These are phyloP conservation scores for Semaprochilodus insignis DNA, from an alignment of 2,797 vertebrate species.

Conservation along the genomic window DNA sequence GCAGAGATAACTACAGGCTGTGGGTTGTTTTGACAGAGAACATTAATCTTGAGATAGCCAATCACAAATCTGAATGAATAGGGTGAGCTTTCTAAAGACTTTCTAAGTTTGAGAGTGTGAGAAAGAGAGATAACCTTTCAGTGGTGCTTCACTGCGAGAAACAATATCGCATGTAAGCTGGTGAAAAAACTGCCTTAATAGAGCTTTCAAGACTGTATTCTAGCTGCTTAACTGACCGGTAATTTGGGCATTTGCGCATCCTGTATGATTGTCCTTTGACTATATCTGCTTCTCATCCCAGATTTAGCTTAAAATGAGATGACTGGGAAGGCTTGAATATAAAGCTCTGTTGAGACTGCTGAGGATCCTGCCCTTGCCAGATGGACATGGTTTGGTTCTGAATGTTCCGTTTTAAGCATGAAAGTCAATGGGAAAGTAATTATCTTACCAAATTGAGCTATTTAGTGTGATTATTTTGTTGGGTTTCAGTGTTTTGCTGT, in stretches of 20 bases:
- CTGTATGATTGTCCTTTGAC: background rate
- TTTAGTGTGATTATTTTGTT: slow-evolving; percentile 51
- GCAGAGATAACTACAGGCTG: slow-evolving; percentile 22
- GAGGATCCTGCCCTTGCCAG: background rate
- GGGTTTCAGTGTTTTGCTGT: slow-evolving; percentile 30
- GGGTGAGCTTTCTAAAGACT: background rate
- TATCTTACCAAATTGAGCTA: slow-evolving; percentile 40
- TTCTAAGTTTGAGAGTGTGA: background rate
- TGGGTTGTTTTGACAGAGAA: slow-evolving; percentile 29
- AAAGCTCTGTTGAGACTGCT: slow-evolving; percentile 6
- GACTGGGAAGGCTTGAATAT: background rate
- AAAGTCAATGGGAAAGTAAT: slow-evolving; percentile 43
- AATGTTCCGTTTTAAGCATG: slow-evolving; percentile 40
- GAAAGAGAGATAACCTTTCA: background rate
- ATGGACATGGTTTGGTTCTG: slow-evolving; percentile 22
- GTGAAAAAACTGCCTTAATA: background rate
- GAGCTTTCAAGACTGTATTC: background rate
- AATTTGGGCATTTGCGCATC: background rate
- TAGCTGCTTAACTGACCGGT: background rate
- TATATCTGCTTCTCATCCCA: too few species aligned
- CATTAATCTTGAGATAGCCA: slow-evolving; percentile 40
- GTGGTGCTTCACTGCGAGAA: background rate
- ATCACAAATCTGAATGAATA: slow-evolving; percentile 32
- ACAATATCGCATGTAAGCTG: background rate
- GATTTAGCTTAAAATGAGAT: background rate